These are phyloP conservation scores for Leptodactylus fallax DNA, from an alignment of 2,797 vertebrate species.

Conservation along the genomic window DNA sequence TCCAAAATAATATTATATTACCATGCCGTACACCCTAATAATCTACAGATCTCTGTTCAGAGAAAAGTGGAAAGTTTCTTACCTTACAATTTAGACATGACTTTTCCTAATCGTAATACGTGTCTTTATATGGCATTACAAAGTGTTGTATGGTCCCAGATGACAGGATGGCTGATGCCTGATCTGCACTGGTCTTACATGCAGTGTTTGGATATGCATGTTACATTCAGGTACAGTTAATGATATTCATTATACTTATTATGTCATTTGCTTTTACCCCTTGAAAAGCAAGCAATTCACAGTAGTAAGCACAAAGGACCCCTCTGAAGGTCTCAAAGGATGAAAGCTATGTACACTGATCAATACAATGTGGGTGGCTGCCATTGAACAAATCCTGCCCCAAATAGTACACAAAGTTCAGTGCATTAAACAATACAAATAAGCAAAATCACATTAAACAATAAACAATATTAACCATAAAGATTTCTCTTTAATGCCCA, in stretches of 20 bases:
- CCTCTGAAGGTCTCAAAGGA: slow-evolving; percentile 50
- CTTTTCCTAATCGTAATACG: background rate
- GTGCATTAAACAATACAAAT: slow-evolving; percentile 9
- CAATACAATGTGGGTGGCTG: slow-evolving; percentile 63
- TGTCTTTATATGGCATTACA: background rate
- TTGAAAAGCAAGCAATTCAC: slow-evolving; percentile 40
- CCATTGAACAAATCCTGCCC: slow-evolving; percentile 44
- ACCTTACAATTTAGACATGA: background rate
- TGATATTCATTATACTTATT: slow-evolving; percentile 19
- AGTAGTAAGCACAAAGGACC: slow-evolving; percentile 40
- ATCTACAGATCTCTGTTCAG: too few species aligned
- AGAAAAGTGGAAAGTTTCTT: too few species aligned
- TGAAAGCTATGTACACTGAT: slow-evolving; percentile 52
- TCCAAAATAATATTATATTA: too few species aligned
- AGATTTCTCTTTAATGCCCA: too few species aligned
- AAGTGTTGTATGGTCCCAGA: background rate
- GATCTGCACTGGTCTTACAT: background rate
- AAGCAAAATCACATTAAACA: background rate
- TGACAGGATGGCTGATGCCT: background rate
- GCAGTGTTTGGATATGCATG: background rate
- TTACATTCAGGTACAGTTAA: background rate
- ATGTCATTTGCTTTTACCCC: slow-evolving; percentile 29
- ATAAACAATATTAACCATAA: too few species aligned
- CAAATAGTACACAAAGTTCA: slow-evolving; percentile 55
- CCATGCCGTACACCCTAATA: too few species aligned